Evolutionary conservation across 1,140 invertebrate species (phyloP).

Genomic region (Dreissena rostriformis): DNA sequence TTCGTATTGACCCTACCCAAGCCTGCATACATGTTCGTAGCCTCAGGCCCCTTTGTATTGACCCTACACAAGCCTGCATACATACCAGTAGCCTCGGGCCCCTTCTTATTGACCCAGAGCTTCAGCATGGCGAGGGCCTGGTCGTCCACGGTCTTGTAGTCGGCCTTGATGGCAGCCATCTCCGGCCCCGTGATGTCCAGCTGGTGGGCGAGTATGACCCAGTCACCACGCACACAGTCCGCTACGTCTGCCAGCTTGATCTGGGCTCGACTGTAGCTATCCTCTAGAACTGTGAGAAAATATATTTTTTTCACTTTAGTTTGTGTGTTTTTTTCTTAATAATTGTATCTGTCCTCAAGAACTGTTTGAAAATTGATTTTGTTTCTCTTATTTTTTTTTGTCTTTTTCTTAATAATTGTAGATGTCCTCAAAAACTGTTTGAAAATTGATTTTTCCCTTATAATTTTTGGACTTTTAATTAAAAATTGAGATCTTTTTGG

Average conservation of each 20-base stretch:
- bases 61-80: too few species aligned
- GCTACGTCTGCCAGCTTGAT: conserved; percentile 95
- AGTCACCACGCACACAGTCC: conserved; percentile 94
- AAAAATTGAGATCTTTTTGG: too few species aligned
- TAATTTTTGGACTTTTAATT: too few species aligned
- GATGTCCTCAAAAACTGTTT: conserved; percentile 73
- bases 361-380: too few species aligned
- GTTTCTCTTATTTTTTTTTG: too few species aligned
- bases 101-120: conserved; percentile 89
- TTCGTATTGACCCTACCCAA: too few species aligned
- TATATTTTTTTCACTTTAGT: background rate
- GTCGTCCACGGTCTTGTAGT: conserved; percentile 92
- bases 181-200: conserved; percentile 93
- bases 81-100: conserved; percentile 88
- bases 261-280: conserved; percentile 85
- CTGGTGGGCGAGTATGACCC: conserved; percentile 90
- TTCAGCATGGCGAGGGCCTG: conserved; percentile 97
- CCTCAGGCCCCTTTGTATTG: too few species aligned
- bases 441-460: background rate
- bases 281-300: conserved; percentile 69
- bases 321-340: too few species aligned
- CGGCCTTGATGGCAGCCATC: conserved; percentile 92
- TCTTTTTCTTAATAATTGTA: too few species aligned
- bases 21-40: too few species aligned
- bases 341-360: too few species aligned